phyloP scores from a whole-genome alignment of 1,140 invertebrate species.

The Saccostrea cuccullata region DNA sequence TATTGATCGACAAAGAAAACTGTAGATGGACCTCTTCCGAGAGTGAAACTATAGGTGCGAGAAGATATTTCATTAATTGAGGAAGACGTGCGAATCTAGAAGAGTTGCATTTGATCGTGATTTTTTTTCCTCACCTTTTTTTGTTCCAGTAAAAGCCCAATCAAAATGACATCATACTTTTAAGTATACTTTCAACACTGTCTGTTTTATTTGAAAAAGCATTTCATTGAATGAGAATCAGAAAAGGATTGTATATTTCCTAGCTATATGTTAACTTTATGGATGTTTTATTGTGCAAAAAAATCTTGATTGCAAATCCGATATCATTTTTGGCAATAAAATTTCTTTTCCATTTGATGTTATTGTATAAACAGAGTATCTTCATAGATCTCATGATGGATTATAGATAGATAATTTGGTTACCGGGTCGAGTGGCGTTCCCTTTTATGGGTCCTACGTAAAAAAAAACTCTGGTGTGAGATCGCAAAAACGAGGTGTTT shows the following conservation, averaged over 20 bases:
- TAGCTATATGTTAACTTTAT: background rate
- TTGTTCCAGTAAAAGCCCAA: background rate
- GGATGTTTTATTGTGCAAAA: background rate
- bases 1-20: slow-evolving; percentile 12
- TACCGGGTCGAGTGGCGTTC: background rate
- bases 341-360: background rate
- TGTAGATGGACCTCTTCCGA: background rate
- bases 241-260: background rate
- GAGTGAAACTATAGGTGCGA: background rate
- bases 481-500: background rate
- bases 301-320: background rate
- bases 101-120: background rate
- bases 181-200: background rate
- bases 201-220: background rate
- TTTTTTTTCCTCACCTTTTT: background rate
- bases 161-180: background rate
- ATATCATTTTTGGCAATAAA: background rate
- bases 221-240: background rate
- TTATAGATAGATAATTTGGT: background rate
- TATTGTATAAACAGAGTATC: background rate
- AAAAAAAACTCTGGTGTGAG: background rate
- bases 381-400: background rate
- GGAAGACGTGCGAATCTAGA: background rate
- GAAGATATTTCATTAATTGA: slow-evolving; percentile 4
- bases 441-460: background rate